Base-by-base conservation (phyloP, 2,797 vertebrate genomes). In the Crenichthys baileyi region DNA sequence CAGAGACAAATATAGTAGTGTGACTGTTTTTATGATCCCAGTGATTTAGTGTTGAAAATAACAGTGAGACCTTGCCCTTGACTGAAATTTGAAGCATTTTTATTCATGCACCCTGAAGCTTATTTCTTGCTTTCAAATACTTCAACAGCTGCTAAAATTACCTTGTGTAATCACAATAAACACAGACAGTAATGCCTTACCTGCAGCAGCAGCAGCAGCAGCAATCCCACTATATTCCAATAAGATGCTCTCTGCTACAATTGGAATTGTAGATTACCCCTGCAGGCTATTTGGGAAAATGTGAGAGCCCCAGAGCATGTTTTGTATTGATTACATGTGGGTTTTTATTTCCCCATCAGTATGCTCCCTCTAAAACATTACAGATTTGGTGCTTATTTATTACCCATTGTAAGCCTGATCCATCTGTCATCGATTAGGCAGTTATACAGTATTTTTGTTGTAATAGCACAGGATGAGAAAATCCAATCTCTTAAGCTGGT, bases 401-500 rank as follows among this genome's bases (percentile, higher is more conserved):
- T 77, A 67, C 75, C 61, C 1, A 39, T 72, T 78, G 75, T 44
- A 18, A 24, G 58, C 68, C 65, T 15, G 7, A 75, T 60, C 61
- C 36, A 74, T 78, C 72, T 82, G 81, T 78, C 86, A 89, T 78
- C 77, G 81, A 90, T 91, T 75, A 74, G 79, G 75, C 75, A 75
- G 67, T 85, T 84, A 81, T 22, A 18, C 67, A 26, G 24, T 74
- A 68, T 60, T 12, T 79, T 26, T n/a, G 1, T 78, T 85, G 83
- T 70, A 88, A 73, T 70, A 70, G 72, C 77, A 76, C 80, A 75
- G 76, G 76, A 71, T 4, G 2, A 79, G 75, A 77, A 80, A 72
- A 48, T 13, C 4, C 73, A 26, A 15, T 80, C 15, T 7, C 0
- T 29, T 81, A 56, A 50, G 8, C 15, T 72, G 71, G 20, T 48